Evolutionary conservation across 2,888 invertebrate species (phyloP).

Genomic region (Bellardia pandia): DNA sequence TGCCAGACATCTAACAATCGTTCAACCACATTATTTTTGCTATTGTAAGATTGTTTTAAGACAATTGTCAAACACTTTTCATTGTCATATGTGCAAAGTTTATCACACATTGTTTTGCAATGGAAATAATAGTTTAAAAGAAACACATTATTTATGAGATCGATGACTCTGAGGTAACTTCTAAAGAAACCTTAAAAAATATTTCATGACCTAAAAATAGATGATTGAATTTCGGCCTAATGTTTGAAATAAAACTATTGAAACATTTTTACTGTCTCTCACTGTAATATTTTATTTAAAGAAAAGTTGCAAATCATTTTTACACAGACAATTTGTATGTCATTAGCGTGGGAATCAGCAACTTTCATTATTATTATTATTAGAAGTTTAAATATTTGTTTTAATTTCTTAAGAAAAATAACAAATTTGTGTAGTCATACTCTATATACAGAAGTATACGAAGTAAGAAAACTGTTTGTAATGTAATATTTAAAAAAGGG

Average conservation of each 20-base stretch:
- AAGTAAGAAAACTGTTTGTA: neutral
- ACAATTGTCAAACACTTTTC: too few relatives aligned
- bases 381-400: conserved; percentile 5
- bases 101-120: too few relatives aligned
- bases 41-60: too few relatives aligned
- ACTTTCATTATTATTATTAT: conserved; percentile 3
- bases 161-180: too few relatives aligned
- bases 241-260: neutral
- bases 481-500: neutral
- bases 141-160: too few relatives aligned
- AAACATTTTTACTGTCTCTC: neutral
- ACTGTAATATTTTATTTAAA: neutral
- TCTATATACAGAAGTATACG: neutral
- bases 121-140: too few relatives aligned
- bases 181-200: too few relatives aligned
- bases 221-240: too few relatives aligned
- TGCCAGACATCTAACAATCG: too few relatives aligned
- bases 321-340: neutral
- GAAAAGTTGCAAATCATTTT: neutral
- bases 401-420: neutral
- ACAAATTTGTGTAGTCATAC: neutral
- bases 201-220: too few relatives aligned
- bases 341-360: conserved; percentile 23
- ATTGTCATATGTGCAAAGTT: too few relatives aligned
- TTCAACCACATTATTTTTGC: too few relatives aligned